Percentiles rank a stretch among this genome's conserved stretches.
Conservation (phyloP, 2,113 vertebrate genomes). For the Fulmarus glacialis region DNA sequence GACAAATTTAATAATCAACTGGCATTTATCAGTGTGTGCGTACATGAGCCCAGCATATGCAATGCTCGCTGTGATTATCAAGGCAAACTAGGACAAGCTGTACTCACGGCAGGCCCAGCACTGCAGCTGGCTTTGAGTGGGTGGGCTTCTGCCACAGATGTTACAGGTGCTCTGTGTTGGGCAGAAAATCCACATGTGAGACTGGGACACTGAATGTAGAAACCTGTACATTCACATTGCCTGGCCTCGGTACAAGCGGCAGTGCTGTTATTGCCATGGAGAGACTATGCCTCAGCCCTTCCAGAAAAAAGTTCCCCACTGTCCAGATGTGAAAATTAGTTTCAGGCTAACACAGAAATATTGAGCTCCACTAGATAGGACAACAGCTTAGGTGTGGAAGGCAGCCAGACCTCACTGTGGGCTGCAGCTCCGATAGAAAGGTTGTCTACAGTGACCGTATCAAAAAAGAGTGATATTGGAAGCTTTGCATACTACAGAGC, state of each 20-base stretch:
- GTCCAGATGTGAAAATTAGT: neutral
- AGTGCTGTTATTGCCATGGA: neutral
- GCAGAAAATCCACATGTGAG: neutral
- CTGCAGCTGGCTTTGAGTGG: neutral
- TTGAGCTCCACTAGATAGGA: neutral
- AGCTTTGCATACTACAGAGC: neutral
- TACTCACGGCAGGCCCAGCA: neutral
- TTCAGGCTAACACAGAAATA: neutral
- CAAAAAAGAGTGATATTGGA: neutral
- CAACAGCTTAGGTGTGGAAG: neutral
- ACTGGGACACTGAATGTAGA: neutral
- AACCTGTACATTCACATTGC: accelerated
- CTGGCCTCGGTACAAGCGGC: neutral
- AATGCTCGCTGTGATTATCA: neutral
- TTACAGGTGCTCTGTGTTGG: neutral
- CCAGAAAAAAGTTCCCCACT: accelerated
- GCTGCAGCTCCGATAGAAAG: neutral
- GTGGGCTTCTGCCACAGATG: neutral
- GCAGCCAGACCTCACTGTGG: neutral
- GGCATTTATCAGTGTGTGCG: neutral
- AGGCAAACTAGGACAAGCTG: neutral
- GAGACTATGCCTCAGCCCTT: neutral
- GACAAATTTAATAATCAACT: neutral
- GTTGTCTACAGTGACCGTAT: neutral
- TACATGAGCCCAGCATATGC: neutral